These are phyloP conservation scores for Coelopa pilipes DNA, from an alignment of 2,888 invertebrate species.

Conservation along the genomic window DNA sequence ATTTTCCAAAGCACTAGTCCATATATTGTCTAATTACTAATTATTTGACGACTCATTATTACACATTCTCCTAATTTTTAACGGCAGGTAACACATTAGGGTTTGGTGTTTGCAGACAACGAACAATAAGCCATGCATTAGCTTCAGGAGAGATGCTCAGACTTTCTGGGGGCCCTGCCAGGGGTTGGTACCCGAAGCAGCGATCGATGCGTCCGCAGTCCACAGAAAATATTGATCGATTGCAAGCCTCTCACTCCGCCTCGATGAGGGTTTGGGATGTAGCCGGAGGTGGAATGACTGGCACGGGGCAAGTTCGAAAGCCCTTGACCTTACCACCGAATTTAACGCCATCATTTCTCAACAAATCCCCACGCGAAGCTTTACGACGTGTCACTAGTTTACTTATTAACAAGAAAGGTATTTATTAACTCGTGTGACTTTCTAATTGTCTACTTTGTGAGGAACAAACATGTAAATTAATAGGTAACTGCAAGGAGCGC, in stretches of 20 bases:
- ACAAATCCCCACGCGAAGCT: constrained; percentile 87
- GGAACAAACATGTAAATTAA: constrained; percentile 8
- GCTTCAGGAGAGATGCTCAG: constrained; percentile 84
- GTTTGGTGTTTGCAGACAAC: constrained; percentile 67
- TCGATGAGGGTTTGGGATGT: constrained; percentile 70
- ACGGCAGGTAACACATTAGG: constrained; percentile 47
- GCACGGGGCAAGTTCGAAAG: constrained; percentile 73
- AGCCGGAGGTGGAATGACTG: constrained; percentile 62
- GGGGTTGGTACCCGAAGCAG: constrained; percentile 86
- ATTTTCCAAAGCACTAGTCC: no score
- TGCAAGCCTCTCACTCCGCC: constrained; percentile 60
- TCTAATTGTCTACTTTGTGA: constrained; percentile 10
- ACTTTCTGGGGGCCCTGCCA: constrained; percentile 82
- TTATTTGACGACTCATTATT: no score
- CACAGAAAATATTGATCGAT: constrained; percentile 84
- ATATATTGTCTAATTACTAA: no score
- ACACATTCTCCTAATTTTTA: not conserved
- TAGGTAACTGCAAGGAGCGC: constrained; percentile 45
- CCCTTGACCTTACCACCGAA: constrained; percentile 89
- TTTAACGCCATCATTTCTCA: constrained; percentile 89
- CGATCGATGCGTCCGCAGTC: constrained; percentile 80
- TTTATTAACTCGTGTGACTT: not conserved
- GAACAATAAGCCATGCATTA: constrained; percentile 69
- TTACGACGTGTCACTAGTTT: constrained; percentile 88
- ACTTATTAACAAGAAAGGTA: constrained; percentile 82